A percentile compares a stretch with the other conserved stretches of the same genome.
Evolutionary conservation across 2,113 vertebrate species (phyloP).

Genomic region (Chlorodrepanis virens): DNA sequence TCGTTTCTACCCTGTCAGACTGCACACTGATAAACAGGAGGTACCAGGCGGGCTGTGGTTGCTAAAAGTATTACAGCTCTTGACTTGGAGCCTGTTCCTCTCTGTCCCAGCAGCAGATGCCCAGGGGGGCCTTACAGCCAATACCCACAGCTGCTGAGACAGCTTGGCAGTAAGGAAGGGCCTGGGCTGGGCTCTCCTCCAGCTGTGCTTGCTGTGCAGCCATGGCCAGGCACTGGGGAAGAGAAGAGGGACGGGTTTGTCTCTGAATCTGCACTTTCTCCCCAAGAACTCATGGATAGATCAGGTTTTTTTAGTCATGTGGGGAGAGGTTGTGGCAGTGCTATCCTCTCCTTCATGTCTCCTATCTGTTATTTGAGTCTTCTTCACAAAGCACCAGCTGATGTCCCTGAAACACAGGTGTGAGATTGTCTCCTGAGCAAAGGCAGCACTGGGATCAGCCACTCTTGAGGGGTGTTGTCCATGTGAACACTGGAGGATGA

Average conservation of each 20-base stretch:
- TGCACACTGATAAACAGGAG: not conserved
- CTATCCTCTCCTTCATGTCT: rapidly evolving
- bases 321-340: not conserved
- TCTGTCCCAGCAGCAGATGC: not conserved
- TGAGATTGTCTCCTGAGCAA: not conserved
- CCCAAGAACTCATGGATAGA: not conserved
- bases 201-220: not conserved
- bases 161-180: not conserved
- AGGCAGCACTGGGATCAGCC: rapidly evolving
- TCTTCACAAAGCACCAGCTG: not conserved
- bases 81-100: not conserved
- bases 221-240: not conserved
- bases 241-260: not conserved
- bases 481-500: not conserved
- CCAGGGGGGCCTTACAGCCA: not conserved
- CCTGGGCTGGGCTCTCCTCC: not conserved
- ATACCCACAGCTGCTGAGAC: not conserved
- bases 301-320: rapidly evolving
- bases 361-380: rapidly evolving
- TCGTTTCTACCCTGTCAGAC: not conserved
- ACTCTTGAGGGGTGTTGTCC: not conserved
- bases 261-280: not conserved
- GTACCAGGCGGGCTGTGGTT: not conserved
- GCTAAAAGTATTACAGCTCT: not conserved
- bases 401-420: not conserved